A percentile compares a stretch with the other conserved stretches of the same genome.
Evolutionary conservation across 2,797 vertebrate genomes (phyloP).

Genomic region (Dromococcyx pavoninus): DNA sequence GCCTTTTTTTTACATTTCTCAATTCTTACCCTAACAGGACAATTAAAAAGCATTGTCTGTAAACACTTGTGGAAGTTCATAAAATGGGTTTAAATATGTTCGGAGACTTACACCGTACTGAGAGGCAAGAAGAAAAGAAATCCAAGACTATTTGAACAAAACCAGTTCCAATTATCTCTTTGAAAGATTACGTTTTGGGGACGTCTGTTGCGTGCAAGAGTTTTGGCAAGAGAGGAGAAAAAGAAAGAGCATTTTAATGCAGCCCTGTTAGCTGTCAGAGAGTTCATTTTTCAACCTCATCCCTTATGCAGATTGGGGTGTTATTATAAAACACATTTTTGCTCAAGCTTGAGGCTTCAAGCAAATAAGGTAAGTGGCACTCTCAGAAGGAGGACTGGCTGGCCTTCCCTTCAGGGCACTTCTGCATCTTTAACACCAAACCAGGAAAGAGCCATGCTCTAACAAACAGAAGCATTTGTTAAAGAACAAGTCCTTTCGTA

Average conservation of each 20-base stretch:
- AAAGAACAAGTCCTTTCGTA: neutral
- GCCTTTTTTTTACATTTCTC: neutral
- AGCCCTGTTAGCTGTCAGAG: conserved; percentile 24
- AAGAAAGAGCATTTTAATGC: conserved; percentile 19
- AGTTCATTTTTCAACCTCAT: conserved; percentile 45
- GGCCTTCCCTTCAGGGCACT: conserved; percentile 11
- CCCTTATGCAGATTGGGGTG: conserved; percentile 35
- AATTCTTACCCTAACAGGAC: neutral
- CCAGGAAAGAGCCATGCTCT: neutral
- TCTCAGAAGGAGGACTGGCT: neutral
- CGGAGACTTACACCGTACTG: neutral
- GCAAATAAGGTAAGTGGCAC: conserved; percentile 37
- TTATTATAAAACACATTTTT: conserved; percentile 41
- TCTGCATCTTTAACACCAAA: conserved; percentile 5
- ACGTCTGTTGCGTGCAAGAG: neutral
- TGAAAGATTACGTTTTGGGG: neutral
- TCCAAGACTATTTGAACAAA: neutral
- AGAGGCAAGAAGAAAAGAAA: neutral
- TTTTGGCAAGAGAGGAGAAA: conserved; percentile 12
- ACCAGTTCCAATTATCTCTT: neutral
- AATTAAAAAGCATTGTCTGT: neutral
- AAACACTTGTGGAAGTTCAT: neutral
- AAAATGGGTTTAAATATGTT: neutral
- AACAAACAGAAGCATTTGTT: neutral
- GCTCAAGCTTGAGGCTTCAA: conserved; percentile 18